Base-by-base conservation (phyloP, 92 coral and sea anemone genomes). In the Zoanthus solanderi region DNA sequence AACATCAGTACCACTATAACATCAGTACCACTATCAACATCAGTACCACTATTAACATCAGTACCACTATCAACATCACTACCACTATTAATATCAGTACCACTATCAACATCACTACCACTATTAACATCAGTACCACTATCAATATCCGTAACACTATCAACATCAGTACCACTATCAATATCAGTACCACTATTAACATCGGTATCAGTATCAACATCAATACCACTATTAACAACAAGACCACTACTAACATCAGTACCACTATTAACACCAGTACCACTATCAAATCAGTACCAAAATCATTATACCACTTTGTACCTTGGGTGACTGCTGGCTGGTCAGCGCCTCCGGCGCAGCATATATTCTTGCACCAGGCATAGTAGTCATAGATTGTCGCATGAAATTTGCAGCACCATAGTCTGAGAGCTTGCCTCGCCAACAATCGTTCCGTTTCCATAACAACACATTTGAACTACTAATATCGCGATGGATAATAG, bases 351-450 rank as follows among this genome's bases (percentile, higher is more conserved):
- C 99, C 0, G 99, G 99, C 2, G 99, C 99, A 18, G 99, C 99
- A 61, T 97, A 97, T 75, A 95, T 97, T 48, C 94, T 84, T n/a
- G 98, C 98, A 10, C 99, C 99, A 44, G 99, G 99, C 84, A 92
- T 95, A 30, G 84, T 93, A 68, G 98, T 97, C 98, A 95, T 97
- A 92, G 73, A 94, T 68, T 97, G 98, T 23, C 99, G 93, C 97
- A 97, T 92, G 85, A 97, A 97, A 84, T 97, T 97, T 5, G 98
- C 99, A 12, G 99, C 98, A 48, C 99, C 99, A 71, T 97, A 97
- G 58, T 97, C 99, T 5, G 99, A 97, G 78, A 97, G 86, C 88
- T 97, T 97, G 14, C 97, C 99, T 31, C 96, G 91, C 97, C 97
- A 97, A 56, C 90, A 79, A 50, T 93, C 89, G 45, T 92, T 95